These are phyloP conservation scores for Cyprinodon brontotheroides DNA, from an alignment of 2,113 vertebrate species.

Conservation along the genomic window DNA sequence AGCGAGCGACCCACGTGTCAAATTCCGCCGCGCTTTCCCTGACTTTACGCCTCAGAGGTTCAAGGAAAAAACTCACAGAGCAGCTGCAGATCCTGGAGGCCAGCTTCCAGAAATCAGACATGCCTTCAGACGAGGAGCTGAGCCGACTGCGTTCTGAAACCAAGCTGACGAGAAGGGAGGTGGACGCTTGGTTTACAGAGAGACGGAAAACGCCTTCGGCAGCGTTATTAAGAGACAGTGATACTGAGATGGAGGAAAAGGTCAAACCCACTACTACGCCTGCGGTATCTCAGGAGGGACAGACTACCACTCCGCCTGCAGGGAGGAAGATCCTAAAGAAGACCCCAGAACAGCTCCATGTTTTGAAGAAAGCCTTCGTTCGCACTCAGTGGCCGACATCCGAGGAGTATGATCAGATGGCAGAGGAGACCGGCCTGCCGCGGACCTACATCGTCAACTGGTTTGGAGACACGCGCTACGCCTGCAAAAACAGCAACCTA, in stretches of 20 bases:
- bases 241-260: slow-evolving; percentile 27
- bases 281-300: slow-evolving; percentile 52
- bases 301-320: slow-evolving; percentile 22
- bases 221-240: slow-evolving; percentile 71
- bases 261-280: accelerated
- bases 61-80: slow-evolving; percentile 93
- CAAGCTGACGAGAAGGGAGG: slow-evolving; percentile 92
- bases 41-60: slow-evolving; percentile 93
- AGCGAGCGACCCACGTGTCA: slow-evolving; percentile 77
- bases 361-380: slow-evolving; percentile 93
- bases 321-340: slow-evolving; percentile 87
- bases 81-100: slow-evolving; percentile 89
- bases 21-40: slow-evolving; percentile 86
- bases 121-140: slow-evolving; percentile 92
- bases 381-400: slow-evolving; percentile 92
- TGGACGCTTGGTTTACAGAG: slow-evolving; percentile 96
- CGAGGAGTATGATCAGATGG: slow-evolving; percentile 91
- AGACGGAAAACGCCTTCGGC: slow-evolving; percentile 77
- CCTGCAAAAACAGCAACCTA: slow-evolving; percentile 96
- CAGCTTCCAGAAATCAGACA: slow-evolving; percentile 86
- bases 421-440: slow-evolving; percentile 88
- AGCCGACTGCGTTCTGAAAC: slow-evolving; percentile 87
- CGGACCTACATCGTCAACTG: slow-evolving; percentile 94
- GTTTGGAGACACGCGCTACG: slow-evolving; percentile 97
- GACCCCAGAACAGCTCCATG: slow-evolving; percentile 90